Percentiles rank a stretch among this genome's conserved stretches.
phyloP scores from a whole-genome alignment of 2,888 invertebrate genomes.

The Drosophila recens region DNA sequence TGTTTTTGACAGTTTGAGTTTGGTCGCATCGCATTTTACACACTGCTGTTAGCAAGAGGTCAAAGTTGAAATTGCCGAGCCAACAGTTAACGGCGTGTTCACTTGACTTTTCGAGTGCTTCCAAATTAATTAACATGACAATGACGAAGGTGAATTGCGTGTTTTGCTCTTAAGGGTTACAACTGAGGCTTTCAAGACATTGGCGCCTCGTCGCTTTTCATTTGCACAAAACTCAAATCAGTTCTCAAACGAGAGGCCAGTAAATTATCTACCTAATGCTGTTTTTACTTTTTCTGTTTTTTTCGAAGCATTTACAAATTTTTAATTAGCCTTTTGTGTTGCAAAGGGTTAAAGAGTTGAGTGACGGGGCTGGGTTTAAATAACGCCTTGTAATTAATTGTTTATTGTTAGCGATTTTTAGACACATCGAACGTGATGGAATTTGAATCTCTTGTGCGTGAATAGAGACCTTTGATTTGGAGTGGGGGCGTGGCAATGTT shows the following conservation, averaged over 20 bases:
- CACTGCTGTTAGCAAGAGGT: conserved; percentile 31
- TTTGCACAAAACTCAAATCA: conserved; percentile 44
- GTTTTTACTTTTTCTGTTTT: conserved; percentile 23
- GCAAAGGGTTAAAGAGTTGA: conserved; percentile 47
- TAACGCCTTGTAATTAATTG: conserved; percentile 74
- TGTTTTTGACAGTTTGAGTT: conserved; percentile 70
- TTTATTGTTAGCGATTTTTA: conserved; percentile 66
- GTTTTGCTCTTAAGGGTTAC: conserved; percentile 38
- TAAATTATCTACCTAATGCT: conserved; percentile 34
- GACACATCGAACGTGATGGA: conserved; percentile 31
- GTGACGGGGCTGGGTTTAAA: conserved; percentile 15
- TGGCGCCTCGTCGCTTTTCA: conserved; percentile 29
- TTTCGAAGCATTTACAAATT: conserved; percentile 59
- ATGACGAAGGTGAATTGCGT: conserved; percentile 82
- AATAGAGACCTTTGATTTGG: conserved; percentile 27
- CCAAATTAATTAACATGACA: conserved; percentile 82
- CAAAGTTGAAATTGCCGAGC: conserved; percentile 45
- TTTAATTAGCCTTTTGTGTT: conserved; percentile 71
- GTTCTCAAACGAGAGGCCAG: conserved; percentile 22
- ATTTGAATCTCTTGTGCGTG: conserved; percentile 33
- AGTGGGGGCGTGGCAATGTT: conserved; percentile 34
- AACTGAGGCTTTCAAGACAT: conserved; percentile 15
- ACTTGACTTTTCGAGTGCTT: conserved; percentile 74
- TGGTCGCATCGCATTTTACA: conserved; percentile 36
- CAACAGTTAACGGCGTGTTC: conserved; percentile 45